Evolutionary conservation across 2,888 invertebrate genomes (phyloP).

Genomic region (Ischnus inquisitorius): DNA sequence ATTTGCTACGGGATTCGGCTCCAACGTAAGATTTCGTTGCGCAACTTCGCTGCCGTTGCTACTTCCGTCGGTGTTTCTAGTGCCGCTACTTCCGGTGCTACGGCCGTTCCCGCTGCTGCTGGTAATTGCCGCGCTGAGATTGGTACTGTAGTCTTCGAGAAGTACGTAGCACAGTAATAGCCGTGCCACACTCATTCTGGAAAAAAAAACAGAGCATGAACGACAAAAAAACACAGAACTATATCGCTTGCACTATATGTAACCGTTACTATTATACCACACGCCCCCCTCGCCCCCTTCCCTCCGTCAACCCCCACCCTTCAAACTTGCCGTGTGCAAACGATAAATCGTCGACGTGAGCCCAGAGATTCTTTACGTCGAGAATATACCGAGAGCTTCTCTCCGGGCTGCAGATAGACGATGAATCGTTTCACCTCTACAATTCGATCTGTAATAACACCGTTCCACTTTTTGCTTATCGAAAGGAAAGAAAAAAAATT

Average conservation of each 20-base stretch:
- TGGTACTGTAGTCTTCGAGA: conserved; percentile 82
- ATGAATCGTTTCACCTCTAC: conserved; percentile 60
- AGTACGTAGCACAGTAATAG: conserved; percentile 84
- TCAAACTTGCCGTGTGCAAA: conserved; percentile 67
- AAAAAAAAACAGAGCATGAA: conserved; percentile 66
- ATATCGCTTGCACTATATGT: neutral
- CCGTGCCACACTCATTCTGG: conserved; percentile 84
- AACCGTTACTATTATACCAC: neutral
- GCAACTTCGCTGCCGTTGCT: conserved; percentile 71
- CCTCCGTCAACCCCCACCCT: conserved; percentile 37
- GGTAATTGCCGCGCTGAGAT: conserved; percentile 80
- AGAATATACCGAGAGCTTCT: conserved; percentile 53
- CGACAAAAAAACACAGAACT: conserved; percentile 7
- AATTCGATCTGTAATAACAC: conserved; percentile 69
- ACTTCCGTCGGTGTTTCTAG: conserved; percentile 52
- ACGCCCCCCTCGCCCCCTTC: neutral
- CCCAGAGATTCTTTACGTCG: conserved; percentile 66
- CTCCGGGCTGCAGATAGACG: conserved; percentile 58
- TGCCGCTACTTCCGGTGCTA: conserved; percentile 66
- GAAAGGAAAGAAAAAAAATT: conserved; percentile 30
- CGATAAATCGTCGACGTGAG: conserved; percentile 68
- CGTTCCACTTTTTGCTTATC: conserved; percentile 46
- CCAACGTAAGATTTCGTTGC: conserved; percentile 78
- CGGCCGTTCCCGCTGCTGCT: conserved; percentile 74
- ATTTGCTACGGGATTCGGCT: conserved; percentile 67